These are phyloP conservation scores for Hippoglossus stenolepis DNA, from an alignment of 2,113 vertebrate species.

Conservation along the genomic window DNA sequence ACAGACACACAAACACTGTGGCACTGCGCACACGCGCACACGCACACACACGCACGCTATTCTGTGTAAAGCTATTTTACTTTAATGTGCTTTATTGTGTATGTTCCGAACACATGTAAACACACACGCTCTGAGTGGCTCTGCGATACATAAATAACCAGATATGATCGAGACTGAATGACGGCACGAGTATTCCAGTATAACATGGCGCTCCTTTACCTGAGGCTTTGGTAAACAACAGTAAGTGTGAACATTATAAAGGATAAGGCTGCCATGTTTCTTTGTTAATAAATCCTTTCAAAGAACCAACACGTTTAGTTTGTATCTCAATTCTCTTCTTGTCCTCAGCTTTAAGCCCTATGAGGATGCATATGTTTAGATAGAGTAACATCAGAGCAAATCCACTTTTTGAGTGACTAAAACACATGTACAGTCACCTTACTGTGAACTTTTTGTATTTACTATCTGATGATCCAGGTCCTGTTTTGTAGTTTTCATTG, in stretches of 20 bases:
- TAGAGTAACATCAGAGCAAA: too few species aligned
- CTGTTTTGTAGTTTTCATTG: too few species aligned
- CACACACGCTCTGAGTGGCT: background rate
- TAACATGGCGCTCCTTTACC: background rate
- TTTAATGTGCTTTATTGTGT: conserved; percentile 13
- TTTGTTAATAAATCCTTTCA: background rate
- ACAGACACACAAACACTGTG: conserved; percentile 18
- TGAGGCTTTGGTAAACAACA: background rate
- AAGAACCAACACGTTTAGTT: too few species aligned
- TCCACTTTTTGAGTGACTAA: too few species aligned
- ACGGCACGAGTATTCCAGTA: background rate
- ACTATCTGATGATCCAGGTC: too few species aligned
- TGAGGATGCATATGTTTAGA: too few species aligned
- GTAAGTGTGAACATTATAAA: background rate
- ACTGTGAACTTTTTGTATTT: too few species aligned
- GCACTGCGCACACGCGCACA: background rate
- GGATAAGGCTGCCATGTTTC: background rate
- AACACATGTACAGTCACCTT: too few species aligned
- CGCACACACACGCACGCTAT: background rate
- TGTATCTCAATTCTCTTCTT: too few species aligned
- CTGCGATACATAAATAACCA: background rate
- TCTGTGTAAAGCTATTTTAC: background rate
- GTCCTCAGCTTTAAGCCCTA: too few species aligned
- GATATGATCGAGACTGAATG: conserved; percentile 12
- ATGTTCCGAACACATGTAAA: conserved; percentile 9